phyloP scores from a whole-genome alignment of 2,888 invertebrate genomes.

The Deilephila porcellus region DNA sequence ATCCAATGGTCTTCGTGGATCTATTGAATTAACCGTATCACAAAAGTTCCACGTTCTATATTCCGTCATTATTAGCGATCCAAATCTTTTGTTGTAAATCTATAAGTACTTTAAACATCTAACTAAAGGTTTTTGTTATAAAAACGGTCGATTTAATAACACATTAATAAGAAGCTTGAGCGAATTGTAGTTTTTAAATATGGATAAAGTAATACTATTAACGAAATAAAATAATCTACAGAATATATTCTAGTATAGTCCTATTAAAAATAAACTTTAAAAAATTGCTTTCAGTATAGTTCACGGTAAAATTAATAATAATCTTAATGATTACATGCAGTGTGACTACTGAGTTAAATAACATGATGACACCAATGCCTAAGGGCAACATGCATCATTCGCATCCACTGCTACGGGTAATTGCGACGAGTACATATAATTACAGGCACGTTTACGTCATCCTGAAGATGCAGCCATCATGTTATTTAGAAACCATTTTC shows the following conservation, averaged over 20 bases:
- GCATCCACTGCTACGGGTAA: slow-evolving; percentile 36
- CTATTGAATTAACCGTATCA: slow-evolving; percentile 80
- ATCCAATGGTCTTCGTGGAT: slow-evolving; percentile 73
- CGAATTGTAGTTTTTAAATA: no score
- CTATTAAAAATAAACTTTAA: neutral
- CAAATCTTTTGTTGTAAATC: slow-evolving; percentile 6
- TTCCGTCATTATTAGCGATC: slow-evolving; percentile 43
- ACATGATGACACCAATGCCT: slow-evolving; percentile 18
- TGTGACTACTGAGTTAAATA: slow-evolving; percentile 19
- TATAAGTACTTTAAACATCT: neutral
- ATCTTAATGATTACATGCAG: slow-evolving; percentile 7
- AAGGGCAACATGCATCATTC: slow-evolving; percentile 27
- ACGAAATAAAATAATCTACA: no score
- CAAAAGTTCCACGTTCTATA: slow-evolving; percentile 67
- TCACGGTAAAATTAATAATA: slow-evolving; percentile 21
- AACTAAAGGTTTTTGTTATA: no score
- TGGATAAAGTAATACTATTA: no score
- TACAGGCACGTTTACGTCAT: slow-evolving; percentile 39
- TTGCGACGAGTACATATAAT: slow-evolving; percentile 35
- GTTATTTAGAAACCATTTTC: slow-evolving; percentile 38
- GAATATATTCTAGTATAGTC: no score
- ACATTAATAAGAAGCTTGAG: no score
- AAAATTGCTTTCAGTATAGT: neutral
- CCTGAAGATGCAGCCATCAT: slow-evolving; percentile 43
- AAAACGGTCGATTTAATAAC: no score